Evolutionary conservation across 2,888 invertebrate genomes (phyloP).

Genomic region (Gastrophysa polygoni): DNA sequence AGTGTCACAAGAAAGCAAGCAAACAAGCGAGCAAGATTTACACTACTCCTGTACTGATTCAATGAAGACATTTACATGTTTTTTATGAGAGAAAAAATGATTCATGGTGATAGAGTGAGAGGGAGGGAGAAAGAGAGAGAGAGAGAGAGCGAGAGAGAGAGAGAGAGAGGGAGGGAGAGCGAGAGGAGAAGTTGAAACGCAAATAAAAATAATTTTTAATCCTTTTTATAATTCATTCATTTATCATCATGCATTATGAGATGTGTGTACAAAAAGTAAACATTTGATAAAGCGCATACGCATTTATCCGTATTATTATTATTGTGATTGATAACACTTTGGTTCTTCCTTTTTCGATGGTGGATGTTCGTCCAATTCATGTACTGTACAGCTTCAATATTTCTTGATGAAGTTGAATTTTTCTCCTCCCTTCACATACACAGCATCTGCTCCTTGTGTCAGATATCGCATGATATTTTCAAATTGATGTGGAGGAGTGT

Average conservation of each 20-base stretch:
- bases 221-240: neutral
- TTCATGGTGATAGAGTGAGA: neutral
- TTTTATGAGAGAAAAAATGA: neutral
- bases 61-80: neutral
- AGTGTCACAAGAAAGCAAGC: neutral
- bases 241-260: neutral
- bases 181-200: neutral
- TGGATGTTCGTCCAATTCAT: neutral
- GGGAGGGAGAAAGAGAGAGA: neutral
- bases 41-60: neutral
- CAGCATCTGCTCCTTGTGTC: neutral
- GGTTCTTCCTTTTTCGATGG: neutral
- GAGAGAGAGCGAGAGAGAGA: neutral
- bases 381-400: neutral
- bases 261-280: neutral
- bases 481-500: constrained; percentile 2
- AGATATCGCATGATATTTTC: neutral
- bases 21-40: neutral
- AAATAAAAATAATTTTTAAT: neutral
- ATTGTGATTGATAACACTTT: neutral
- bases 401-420: constrained; percentile 3
- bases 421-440: constrained; percentile 10
- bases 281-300: neutral
- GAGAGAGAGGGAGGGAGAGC: neutral
- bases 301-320: neutral